phyloP scores from a whole-genome alignment of 2,797 vertebrate species.

The Arrhamphus sclerolepis region DNA sequence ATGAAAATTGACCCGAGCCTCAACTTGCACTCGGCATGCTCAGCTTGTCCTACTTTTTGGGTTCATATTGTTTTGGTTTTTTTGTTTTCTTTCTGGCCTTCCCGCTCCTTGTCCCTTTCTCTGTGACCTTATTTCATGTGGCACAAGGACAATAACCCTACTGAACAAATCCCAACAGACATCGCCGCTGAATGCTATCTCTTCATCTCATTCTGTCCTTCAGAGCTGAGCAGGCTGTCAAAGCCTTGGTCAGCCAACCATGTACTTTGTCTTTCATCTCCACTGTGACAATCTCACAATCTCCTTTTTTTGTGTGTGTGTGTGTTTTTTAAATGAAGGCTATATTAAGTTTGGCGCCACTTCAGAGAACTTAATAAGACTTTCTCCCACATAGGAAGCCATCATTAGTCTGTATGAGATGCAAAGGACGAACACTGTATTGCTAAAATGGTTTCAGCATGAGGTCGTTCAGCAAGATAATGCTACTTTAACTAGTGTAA shows the following conservation, averaged over 20 bases:
- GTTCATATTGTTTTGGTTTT: conserved; percentile 19
- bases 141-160: conserved; percentile 51
- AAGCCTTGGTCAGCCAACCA: conserved; percentile 44
- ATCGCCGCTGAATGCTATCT: conserved; percentile 36
- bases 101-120: conserved; percentile 31
- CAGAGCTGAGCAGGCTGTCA: conserved; percentile 38
- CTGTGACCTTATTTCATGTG: conserved; percentile 57
- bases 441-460: conserved; percentile 52
- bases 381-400: conserved; percentile 49
- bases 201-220: conserved; percentile 41
- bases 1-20: conserved; percentile 34
- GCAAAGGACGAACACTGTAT: conserved; percentile 47
- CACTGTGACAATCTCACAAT: conserved; percentile 53
- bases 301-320: conserved; percentile 41
- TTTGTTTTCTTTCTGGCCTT: conserved; percentile 23
- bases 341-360: conserved; percentile 61
- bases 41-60: conserved; percentile 68
- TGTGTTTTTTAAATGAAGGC: conserved; percentile 55
- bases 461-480: conserved; percentile 62
- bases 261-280: conserved; percentile 56
- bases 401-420: conserved; percentile 50
- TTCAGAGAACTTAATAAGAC: conserved; percentile 54
- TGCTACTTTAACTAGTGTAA: conserved; percentile 26
- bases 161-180: conserved; percentile 41
- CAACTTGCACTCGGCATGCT: conserved; percentile 42